Evolutionary conservation across 2,113 vertebrate genomes (phyloP).

Genomic region (Trichechus manatus): DNA sequence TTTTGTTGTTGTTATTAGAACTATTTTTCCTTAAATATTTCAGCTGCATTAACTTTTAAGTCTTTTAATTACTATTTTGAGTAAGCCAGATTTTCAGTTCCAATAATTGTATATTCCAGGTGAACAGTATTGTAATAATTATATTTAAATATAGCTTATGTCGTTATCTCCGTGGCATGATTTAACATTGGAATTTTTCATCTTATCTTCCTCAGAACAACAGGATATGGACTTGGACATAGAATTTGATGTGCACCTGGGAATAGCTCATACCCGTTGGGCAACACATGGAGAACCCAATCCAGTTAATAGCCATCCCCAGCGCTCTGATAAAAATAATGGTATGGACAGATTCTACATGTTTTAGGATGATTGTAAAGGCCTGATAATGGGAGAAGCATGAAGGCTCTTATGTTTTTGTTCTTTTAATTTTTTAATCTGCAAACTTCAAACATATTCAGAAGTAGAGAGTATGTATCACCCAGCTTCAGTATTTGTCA

Average conservation of each 20-base stretch:
- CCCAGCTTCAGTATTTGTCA: neutral
- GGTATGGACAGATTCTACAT: slow-evolving; percentile 85
- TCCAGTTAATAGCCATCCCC: slow-evolving; percentile 97
- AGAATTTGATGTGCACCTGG: slow-evolving; percentile 97
- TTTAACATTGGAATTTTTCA: slow-evolving; percentile 52
- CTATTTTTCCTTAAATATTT: slow-evolving; percentile 29
- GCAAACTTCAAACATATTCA: slow-evolving; percentile 36
- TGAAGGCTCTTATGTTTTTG: slow-evolving; percentile 54
- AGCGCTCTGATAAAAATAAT: slow-evolving; percentile 97
- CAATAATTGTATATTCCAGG: slow-evolving; percentile 30
- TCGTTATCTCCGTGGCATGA: neutral
- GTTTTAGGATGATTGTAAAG: neutral
- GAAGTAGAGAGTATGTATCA: neutral
- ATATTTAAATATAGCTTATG: slow-evolving; percentile 40
- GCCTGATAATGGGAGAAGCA: neutral
- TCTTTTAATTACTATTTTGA: slow-evolving; percentile 63
- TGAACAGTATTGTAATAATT: slow-evolving; percentile 15
- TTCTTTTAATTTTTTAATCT: slow-evolving; percentile 70
- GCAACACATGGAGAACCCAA: slow-evolving; percentile 96
- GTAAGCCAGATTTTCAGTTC: slow-evolving; percentile 45
- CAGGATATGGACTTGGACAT: slow-evolving; percentile 96
- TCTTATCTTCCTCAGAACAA: slow-evolving; percentile 90
- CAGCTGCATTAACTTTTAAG: slow-evolving; percentile 16
- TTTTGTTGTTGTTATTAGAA: neutral
- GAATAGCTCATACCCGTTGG: slow-evolving; percentile 99